Evolutionary conservation across 2,888 invertebrate species (phyloP).

Genomic region (Stenichneumon culpator): DNA sequence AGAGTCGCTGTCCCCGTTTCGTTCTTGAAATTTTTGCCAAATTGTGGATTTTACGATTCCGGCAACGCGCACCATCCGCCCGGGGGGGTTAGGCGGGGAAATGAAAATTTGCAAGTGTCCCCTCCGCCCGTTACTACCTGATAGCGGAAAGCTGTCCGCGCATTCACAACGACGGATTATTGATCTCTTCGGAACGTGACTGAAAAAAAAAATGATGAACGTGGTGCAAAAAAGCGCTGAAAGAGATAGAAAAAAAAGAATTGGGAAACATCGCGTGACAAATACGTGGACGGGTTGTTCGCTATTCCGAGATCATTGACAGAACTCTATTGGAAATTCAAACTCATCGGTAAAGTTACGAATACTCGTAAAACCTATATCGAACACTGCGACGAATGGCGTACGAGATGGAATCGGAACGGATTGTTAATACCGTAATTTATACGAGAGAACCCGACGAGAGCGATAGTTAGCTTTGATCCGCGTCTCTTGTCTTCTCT

Average conservation of each 20-base stretch:
- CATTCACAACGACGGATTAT: constrained; percentile 36
- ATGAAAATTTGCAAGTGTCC: constrained; percentile 40
- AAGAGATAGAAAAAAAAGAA: background rate
- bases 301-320: constrained; percentile 2
- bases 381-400: background rate
- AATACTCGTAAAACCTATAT: background rate
- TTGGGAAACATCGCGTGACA: too few species aligned
- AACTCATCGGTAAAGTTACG: background rate
- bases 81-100: background rate
- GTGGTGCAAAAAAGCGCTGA: background rate
- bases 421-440: constrained; percentile 60
- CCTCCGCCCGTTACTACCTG: constrained; percentile 10
- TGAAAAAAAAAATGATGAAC: constrained; percentile 8
- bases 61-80: constrained; percentile 11
- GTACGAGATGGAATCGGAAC: constrained; percentile 42
- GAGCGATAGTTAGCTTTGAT: constrained; percentile 13
- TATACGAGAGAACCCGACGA: constrained; percentile 35
- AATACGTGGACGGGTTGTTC: background rate
- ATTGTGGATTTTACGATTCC: constrained; percentile 46
- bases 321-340: background rate
- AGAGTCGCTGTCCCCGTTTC: constrained; percentile 29
- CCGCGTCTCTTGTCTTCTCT: constrained; percentile 15
- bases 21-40: constrained; percentile 27
- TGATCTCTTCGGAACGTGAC: constrained; percentile 42
- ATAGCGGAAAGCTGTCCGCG: constrained; percentile 45